These are phyloP conservation scores for Timema cristinae DNA, from an alignment of 2,888 invertebrate genomes.

Conservation along the genomic window DNA sequence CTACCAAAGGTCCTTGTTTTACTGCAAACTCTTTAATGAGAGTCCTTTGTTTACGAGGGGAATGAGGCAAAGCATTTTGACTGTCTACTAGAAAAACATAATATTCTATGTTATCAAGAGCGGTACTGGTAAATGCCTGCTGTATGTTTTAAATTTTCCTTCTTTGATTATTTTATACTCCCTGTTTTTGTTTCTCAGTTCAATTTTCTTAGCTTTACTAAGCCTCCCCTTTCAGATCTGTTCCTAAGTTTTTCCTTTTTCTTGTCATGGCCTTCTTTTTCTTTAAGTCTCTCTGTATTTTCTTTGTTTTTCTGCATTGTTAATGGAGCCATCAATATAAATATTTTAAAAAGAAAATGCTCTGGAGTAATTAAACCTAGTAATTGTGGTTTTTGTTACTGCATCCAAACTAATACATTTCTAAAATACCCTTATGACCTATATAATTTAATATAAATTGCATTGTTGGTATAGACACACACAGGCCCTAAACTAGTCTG, in stretches of 20 bases:
- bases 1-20: background rate
- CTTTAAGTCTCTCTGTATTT: constrained; percentile 2
- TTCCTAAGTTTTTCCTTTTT: background rate
- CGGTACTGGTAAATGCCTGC: too few relatives aligned
- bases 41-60: background rate
- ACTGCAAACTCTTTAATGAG: background rate
- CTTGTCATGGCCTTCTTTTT: background rate
- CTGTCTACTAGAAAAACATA: background rate
- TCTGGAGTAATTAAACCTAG: too few relatives aligned
- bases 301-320: background rate
- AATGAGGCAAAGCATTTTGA: background rate
- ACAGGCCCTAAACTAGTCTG: too few relatives aligned
- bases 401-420: too few relatives aligned
- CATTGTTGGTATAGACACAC: too few relatives aligned
- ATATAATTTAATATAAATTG: too few relatives aligned
- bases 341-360: too few relatives aligned
- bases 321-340: background rate
- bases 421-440: too few relatives aligned
- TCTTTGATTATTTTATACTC: background rate
- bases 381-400: too few relatives aligned
- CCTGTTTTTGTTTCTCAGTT: background rate
- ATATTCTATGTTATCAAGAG: too few relatives aligned
- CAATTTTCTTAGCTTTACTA: background rate
- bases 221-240: background rate
- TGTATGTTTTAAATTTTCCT: background rate